Base-by-base conservation (phyloP, 2,888 invertebrate genomes). In the Tigriopus californicus region DNA sequence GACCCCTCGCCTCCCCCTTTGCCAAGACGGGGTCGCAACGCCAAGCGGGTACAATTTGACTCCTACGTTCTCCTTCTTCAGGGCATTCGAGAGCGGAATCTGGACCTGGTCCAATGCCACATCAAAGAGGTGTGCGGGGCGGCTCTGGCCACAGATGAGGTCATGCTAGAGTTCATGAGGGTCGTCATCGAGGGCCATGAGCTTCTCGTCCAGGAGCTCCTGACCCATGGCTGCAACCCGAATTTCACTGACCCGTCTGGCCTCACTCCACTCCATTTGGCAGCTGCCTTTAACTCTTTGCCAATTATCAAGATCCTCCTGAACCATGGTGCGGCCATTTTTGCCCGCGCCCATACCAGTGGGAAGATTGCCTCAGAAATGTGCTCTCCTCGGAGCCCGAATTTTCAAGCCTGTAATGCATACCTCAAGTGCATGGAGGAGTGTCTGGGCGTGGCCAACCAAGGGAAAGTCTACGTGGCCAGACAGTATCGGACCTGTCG, bases 321-420 rank as follows among this genome's bases (percentile, higher is more conserved):
- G 4, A 22, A 22, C 5, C 22, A 53, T 33, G 54, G 54, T 13
- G 54, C 54, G 3, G 24, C 25, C 15, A 40, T 53, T 18, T 18
- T 53, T 15, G 54, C 54, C 5, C 22, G 24, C 5, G 33, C 54
- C 22, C 54, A 53, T n/a, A 22, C 15, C 4, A 33, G 33, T 5
- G 33, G 54, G 8, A 15, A 53, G 25, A 53, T 40, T 3, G 54
- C 75, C 41, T 63, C 67, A 5, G 74, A 74, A 63, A 54, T 75
- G 57, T 62, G 71, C 55, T 64, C 72, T 54, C 73, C 73, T 10
- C 61, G 63, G 2, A 64, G 68, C 24, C 69, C 74, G 8, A 66
- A 65, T 52, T 75, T 75, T 63, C 75, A 75, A 18, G 72, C 70
- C 24, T 75, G 73, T 42, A 55, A 40, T 25, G 54, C 55, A 42